Base-by-base conservation (phyloP, 1,140 invertebrate species). In the Cherax destructor region DNA sequence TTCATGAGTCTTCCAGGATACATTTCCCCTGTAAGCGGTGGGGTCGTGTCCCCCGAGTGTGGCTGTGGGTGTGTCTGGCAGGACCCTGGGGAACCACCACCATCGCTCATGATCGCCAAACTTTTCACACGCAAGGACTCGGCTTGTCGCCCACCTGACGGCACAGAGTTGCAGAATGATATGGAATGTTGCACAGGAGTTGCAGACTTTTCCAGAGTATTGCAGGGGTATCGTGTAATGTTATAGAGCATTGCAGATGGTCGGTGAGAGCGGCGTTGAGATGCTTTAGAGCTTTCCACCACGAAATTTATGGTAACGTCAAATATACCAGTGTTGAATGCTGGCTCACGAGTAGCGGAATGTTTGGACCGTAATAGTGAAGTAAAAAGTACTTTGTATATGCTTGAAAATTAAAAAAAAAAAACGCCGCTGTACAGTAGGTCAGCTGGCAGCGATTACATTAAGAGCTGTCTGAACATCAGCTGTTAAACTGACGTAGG, bases 81-180 rank as follows among this genome's bases (percentile, higher is more conserved):
- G 13, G 65, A 18, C 65, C 65, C 21, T 18, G 21, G 65, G 65
- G 65, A 18, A 69, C 13, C 65, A 69, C 21, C 30, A 41, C 30
- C 65, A 69, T 6, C 65, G 65, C 21, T 18, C 65, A 69, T 69
- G 65, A 69, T 69, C 65, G 9, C 65, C 65, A 69, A 69, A 69
- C 65, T 69, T 69, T 69, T 69, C 65, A 69, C 65, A 21, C 65
- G 65, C 3, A 4, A 18, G 65, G 65, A 69, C 65, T 69, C 65
- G 13, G 65, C 65, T 69, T 69, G 65, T 69, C 65, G 65, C 13
- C 65, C 65, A 69, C 65, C 65, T 69, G 65, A 69, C 65, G 65
- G 13, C 65, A 69, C 13, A 69, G 65, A 69, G 65, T 69, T 69
- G 56, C 56, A 9, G 56, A 59, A 16, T 59, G 56, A 59, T 59